Percentiles rank a stretch among this genome's conserved stretches.
Conservation (phyloP, 2,113 vertebrate genomes). For the Hypanus sabinus region DNA sequence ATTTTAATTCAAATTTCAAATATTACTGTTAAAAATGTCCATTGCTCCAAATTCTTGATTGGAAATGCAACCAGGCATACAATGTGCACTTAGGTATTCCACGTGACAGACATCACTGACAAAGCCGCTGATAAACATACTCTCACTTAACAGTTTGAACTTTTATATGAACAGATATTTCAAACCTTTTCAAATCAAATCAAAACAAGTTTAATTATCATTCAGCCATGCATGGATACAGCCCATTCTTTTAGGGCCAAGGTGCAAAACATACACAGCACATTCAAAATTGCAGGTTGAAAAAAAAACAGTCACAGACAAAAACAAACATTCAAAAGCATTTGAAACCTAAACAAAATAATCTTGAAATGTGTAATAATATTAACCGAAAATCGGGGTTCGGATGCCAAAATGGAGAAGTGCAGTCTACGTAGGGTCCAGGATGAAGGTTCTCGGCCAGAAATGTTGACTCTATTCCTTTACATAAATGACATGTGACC, state of each 20-base stretch:
- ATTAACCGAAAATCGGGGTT: background rate
- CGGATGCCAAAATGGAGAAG: background rate
- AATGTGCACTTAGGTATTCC: background rate
- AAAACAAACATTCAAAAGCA: background rate
- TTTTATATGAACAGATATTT: background rate
- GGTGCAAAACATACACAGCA: no score
- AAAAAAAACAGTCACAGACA: no score
- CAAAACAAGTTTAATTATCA: no score
- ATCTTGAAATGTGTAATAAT: background rate
- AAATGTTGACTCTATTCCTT: no score
- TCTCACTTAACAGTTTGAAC: background rate
- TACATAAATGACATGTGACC: no score
- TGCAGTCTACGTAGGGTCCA: no score
- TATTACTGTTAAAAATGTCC: background rate
- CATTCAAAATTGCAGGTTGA: no score
- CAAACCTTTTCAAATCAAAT: background rate
- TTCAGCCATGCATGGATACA: no score
- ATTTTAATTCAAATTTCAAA: constrained; percentile 9
- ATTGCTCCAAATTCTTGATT: constrained; percentile 15
- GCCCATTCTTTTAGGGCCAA: no score
- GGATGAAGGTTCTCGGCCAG: no score
- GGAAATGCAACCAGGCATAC: background rate
- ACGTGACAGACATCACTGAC: background rate
- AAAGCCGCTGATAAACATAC: constrained; percentile 1
- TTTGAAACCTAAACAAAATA: background rate